phyloP scores from a whole-genome alignment of 2,888 invertebrate species.

The Xestia sexstrigata region DNA sequence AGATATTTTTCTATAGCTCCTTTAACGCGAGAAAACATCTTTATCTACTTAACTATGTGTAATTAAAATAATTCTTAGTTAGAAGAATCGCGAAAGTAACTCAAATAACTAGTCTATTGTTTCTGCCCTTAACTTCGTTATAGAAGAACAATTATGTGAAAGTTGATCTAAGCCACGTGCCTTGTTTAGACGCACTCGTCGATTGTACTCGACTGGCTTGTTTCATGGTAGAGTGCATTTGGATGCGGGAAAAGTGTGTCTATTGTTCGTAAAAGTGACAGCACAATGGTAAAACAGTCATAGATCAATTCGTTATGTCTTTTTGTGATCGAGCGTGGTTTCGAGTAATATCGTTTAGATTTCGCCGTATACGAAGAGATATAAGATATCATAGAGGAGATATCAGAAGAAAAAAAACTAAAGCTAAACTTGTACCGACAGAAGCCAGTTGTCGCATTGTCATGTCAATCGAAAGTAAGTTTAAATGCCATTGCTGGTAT shows the following conservation, averaged over 20 bases:
- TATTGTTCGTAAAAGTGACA: slow-evolving; percentile 51
- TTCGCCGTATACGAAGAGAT: slow-evolving; percentile 4
- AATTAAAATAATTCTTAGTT: slow-evolving; percentile 1
- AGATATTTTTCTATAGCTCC: neutral
- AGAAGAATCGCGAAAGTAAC: slow-evolving; percentile 46
- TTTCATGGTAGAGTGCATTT: slow-evolving; percentile 57
- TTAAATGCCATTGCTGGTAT: neutral
- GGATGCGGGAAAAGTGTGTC: slow-evolving; percentile 51
- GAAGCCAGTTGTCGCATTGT: neutral
- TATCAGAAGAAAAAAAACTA: neutral
- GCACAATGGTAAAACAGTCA: slow-evolving; percentile 40
- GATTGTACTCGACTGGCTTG: slow-evolving; percentile 55
- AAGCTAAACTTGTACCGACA: neutral
- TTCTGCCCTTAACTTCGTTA: slow-evolving; percentile 47
- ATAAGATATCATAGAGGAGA: neutral
- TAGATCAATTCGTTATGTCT: slow-evolving; percentile 40
- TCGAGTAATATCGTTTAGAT: neutral
- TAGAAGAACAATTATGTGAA: slow-evolving; percentile 57
- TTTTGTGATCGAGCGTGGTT: slow-evolving; percentile 26
- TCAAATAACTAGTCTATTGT: slow-evolving; percentile 48
- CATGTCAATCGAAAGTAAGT: neutral
- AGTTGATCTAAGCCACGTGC: slow-evolving; percentile 47
- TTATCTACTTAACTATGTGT: neutral
- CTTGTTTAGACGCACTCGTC: slow-evolving; percentile 54
- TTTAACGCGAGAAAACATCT: neutral